These are phyloP conservation scores for Liopterus haemorrhoidalis DNA, from an alignment of 2,888 invertebrate species.

Conservation along the genomic window DNA sequence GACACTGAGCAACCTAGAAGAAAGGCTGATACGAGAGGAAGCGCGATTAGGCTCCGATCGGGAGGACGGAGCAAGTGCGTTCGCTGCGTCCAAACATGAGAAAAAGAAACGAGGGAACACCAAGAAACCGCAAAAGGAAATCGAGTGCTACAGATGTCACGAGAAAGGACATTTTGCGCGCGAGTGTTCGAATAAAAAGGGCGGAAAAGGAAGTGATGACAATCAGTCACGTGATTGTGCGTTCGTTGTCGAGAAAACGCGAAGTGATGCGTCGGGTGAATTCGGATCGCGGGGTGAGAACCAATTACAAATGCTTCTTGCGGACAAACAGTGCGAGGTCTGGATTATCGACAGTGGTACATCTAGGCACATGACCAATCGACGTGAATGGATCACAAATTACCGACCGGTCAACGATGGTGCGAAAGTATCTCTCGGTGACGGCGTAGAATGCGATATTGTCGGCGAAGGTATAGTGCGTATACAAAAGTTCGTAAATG, in stretches of 20 bases:
- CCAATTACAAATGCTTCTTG: too few relatives aligned
- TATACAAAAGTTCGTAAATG: conserved; percentile 26
- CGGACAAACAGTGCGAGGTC: conserved; percentile 22
- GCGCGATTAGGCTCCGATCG: too few relatives aligned
- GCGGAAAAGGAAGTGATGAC: conserved; percentile 21
- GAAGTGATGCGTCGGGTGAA: too few relatives aligned
- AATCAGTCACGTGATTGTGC: conserved; percentile 16
- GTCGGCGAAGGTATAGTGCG: conserved; percentile 27
- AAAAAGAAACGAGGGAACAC: too few relatives aligned
- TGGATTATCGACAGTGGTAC: conserved; percentile 32
- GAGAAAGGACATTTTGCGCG: conserved; percentile 1
- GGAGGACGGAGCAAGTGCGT: too few relatives aligned
- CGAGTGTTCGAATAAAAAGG: conserved; percentile 4
- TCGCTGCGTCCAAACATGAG: neutral
- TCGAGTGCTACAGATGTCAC: conserved; percentile 28
- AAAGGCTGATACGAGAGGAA: conserved; percentile 29
- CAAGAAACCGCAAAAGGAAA: neutral
- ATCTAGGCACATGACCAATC: too few relatives aligned
- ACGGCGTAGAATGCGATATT: conserved; percentile 24
- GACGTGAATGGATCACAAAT: too few relatives aligned
- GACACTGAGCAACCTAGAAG: conserved; percentile 26
- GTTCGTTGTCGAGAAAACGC: too few relatives aligned
- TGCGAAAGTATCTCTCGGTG: conserved; percentile 29
- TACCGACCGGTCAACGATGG: too few relatives aligned
- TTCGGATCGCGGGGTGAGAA: too few relatives aligned